Conservation (phyloP, 2,797 vertebrate species). For the Propithecus perrieri region DNA sequence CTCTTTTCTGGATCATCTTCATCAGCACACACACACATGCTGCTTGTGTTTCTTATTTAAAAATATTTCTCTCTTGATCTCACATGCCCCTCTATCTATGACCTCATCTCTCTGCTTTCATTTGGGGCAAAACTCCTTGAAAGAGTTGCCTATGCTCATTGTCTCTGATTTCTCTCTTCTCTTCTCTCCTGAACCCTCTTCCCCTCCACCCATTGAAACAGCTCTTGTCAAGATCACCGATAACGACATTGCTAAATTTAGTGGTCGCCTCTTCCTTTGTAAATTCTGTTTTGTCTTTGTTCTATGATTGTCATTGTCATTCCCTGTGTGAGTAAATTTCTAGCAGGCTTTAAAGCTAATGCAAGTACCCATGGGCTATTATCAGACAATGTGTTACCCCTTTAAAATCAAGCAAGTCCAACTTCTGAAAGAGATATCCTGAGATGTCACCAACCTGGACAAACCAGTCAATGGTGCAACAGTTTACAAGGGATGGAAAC, state of each 20-base stretch:
- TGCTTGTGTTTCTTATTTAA: not conserved
- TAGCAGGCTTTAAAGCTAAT: not conserved
- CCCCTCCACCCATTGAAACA: not conserved
- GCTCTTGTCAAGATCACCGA: not conserved
- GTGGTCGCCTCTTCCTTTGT: not conserved
- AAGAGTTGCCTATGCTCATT: not conserved
- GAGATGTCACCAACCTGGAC: slow-evolving; percentile 86
- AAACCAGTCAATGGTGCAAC: slow-evolving; percentile 94
- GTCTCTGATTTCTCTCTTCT: not conserved
- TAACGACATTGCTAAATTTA: not conserved
- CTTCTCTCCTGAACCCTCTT: not conserved
- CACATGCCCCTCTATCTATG: not conserved
- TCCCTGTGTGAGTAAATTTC: not conserved
- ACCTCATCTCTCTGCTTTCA: not conserved
- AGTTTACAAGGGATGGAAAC: slow-evolving; percentile 94
- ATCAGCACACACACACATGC: not conserved
- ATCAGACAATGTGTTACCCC: not conserved
- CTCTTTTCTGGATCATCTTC: slow-evolving; percentile 21
- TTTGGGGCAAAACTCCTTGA: not conserved
- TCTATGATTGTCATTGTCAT: not conserved
- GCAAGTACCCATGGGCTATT: not conserved
- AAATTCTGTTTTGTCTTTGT: not conserved
- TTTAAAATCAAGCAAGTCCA: not conserved
- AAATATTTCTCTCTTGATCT: not conserved
- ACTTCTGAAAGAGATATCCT: not conserved